These are phyloP conservation scores for Abscondita cerata DNA, from an alignment of 2,888 invertebrate species.

Conservation along the genomic window DNA sequence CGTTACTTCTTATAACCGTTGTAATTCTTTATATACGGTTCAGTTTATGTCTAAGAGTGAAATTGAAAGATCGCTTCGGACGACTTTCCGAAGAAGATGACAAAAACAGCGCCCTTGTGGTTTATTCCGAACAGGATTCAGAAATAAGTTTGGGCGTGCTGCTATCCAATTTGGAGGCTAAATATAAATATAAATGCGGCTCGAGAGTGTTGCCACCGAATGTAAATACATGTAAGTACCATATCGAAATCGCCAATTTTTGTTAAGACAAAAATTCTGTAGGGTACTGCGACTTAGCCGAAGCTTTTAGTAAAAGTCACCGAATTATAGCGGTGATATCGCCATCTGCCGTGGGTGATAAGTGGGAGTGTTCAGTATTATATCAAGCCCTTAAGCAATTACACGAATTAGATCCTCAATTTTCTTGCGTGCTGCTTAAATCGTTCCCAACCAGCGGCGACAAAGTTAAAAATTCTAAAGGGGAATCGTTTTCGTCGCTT, in stretches of 20 bases:
- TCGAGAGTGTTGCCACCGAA: slow-evolving; percentile 55
- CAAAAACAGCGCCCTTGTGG: slow-evolving; percentile 70
- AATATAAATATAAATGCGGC: slow-evolving; percentile 70
- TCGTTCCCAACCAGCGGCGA: slow-evolving; percentile 54
- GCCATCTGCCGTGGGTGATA: slow-evolving; percentile 58
- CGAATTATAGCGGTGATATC: slow-evolving; percentile 61
- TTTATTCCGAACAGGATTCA: slow-evolving; percentile 68
- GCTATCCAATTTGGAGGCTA: slow-evolving; percentile 67
- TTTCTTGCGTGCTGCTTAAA: slow-evolving; percentile 57
- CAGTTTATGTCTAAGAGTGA: slow-evolving; percentile 59
- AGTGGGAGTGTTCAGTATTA: slow-evolving; percentile 59
- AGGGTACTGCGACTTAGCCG: slow-evolving; percentile 67
- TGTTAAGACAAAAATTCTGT: slow-evolving; percentile 25
- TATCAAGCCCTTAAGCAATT: slow-evolving; percentile 59
- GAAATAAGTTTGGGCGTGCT: slow-evolving; percentile 68
- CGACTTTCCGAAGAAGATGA: slow-evolving; percentile 61
- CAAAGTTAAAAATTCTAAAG: slow-evolving; percentile 57
- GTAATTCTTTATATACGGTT: slow-evolving; percentile 63
- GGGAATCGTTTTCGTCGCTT: slow-evolving; percentile 61
- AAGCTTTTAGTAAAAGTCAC: slow-evolving; percentile 61
- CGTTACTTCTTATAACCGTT: slow-evolving; percentile 60
- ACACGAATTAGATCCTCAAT: slow-evolving; percentile 49
- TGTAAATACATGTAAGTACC: slow-evolving; percentile 45
- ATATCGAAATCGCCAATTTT: not conserved
- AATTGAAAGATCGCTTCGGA: slow-evolving; percentile 61